A percentile compares a stretch with the other conserved stretches of the same genome.
Conservation (phyloP, 2,797 vertebrate genomes). For the Danio tinwini region DNA sequence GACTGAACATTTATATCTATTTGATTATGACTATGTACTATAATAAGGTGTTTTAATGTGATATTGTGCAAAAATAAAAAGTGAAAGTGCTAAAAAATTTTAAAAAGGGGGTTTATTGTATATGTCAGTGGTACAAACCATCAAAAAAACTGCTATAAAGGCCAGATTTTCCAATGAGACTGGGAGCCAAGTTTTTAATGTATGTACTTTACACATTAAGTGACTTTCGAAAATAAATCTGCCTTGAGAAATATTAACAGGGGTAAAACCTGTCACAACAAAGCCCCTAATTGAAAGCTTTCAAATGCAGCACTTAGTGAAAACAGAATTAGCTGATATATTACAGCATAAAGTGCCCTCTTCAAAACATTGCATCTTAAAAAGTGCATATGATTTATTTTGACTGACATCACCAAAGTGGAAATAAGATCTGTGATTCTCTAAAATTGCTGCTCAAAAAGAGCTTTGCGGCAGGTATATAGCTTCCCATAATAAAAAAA, state of each 20-base stretch:
- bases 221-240: not conserved
- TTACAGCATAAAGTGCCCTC: not conserved
- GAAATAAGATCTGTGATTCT: constrained; percentile 18
- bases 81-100: too few relatives aligned
- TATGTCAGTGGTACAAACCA: too few relatives aligned
- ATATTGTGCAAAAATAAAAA: too few relatives aligned
- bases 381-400: constrained; percentile 3
- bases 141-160: too few relatives aligned
- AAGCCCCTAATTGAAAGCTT: constrained; percentile 1
- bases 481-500: constrained; percentile 19
- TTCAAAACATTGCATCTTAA: not conserved
- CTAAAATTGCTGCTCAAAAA: not conserved
- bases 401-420: constrained; percentile 22
- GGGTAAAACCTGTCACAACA: not conserved
- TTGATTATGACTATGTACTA: too few relatives aligned
- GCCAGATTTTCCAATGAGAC: too few relatives aligned
- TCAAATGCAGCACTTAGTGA: constrained; percentile 12
- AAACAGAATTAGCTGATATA: not conserved
- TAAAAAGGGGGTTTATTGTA: too few relatives aligned
- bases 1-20: too few relatives aligned
- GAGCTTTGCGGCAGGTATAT: constrained; percentile 6
- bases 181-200: not conserved
- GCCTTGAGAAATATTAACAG: not conserved
- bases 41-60: too few relatives aligned
- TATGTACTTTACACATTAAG: not conserved